phyloP scores from a whole-genome alignment of 2,888 invertebrate genomes.

The Ectemnius cavifrons region DNA sequence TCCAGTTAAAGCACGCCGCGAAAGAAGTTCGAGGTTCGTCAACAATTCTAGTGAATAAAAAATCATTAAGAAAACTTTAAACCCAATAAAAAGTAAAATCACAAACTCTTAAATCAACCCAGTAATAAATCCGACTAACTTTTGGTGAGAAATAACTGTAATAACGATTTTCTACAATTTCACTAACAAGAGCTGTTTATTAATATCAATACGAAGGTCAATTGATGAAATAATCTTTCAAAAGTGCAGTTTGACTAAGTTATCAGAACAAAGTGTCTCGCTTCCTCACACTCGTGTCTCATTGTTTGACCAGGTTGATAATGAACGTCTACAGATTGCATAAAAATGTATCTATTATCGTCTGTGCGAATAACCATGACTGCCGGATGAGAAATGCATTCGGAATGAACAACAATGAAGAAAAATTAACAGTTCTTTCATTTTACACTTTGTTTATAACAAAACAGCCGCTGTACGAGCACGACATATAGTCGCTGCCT shows the following conservation, averaged over 20 bases:
- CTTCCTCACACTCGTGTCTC: constrained; percentile 4
- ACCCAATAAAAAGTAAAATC: too few species aligned
- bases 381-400: neutral
- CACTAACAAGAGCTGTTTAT: neutral
- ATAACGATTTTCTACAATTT: neutral
- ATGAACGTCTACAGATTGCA: constrained; percentile 23
- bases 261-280: constrained; percentile 59
- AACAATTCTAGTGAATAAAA: neutral
- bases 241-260: constrained; percentile 36
- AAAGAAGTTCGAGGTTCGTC: constrained; percentile 80
- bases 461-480: constrained; percentile 76
- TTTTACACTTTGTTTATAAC: constrained; percentile 16
- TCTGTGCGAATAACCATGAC: neutral
- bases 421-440: neutral
- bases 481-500: constrained; percentile 79
- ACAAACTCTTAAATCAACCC: too few species aligned
- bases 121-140: too few species aligned
- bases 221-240: neutral
- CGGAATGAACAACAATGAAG: neutral
- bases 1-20: constrained; percentile 80
- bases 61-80: neutral
- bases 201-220: neutral
- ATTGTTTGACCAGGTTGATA: constrained; percentile 32
- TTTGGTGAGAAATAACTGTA: too few species aligned
- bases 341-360: constrained; percentile 10